Conservation (phyloP, 2,797 vertebrate species). For the Parambassis ranga region DNA sequence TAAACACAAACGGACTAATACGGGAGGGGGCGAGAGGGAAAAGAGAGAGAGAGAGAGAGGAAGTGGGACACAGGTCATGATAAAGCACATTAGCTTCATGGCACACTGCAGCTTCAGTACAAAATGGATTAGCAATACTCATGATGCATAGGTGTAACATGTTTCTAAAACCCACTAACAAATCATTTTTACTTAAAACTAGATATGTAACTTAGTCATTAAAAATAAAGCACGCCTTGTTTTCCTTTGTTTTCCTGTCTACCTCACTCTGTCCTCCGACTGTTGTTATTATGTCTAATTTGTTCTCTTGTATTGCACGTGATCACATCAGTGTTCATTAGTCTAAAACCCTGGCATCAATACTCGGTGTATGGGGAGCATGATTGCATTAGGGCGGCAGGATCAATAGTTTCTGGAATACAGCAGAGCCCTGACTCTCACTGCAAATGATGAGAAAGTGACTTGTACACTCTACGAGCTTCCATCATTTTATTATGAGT, state of each 20-base stretch:
- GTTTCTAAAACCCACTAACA: too few relatives aligned
- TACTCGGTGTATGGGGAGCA: conserved; percentile 24
- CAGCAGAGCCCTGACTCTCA: conserved; percentile 8
- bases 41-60: too few relatives aligned
- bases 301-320: conserved; percentile 40
- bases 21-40: too few relatives aligned
- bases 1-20: too few relatives aligned
- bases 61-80: too few relatives aligned
- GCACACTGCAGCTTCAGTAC: too few relatives aligned
- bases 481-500: conserved; percentile 43
- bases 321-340: conserved; percentile 60
- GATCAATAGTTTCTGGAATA: conserved; percentile 60
- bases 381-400: conserved; percentile 41
- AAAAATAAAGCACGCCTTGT: too few relatives aligned
- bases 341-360: conserved; percentile 38
- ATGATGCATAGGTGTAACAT: too few relatives aligned
- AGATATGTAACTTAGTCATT: too few relatives aligned
- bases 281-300: conserved; percentile 21
- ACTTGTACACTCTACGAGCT: conserved; percentile 33
- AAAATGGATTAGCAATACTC: too few relatives aligned
- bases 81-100: too few relatives aligned
- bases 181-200: too few relatives aligned
- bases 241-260: not conserved
- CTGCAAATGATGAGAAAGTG: conserved; percentile 39
- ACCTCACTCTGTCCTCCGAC: not conserved